Evolutionary conservation across 2,888 invertebrate genomes (phyloP), one percentile per base, ranked within the genome.

Genomic region (Aphidoletes aphidimyza): DNA sequence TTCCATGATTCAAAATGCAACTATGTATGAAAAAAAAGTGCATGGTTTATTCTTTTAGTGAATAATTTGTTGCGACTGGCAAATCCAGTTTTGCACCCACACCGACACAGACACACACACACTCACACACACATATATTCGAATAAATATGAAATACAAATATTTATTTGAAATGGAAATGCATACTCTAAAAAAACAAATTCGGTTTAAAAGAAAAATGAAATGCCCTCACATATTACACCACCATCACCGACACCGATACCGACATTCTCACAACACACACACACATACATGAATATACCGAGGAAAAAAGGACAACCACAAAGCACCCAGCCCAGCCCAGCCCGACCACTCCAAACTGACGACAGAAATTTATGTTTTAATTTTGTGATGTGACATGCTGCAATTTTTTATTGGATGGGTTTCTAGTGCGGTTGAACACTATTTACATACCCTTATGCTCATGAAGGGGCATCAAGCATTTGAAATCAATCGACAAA

Each of bases 311-410:
- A 47, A 36, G 19, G 36, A 17, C 54, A n/a, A n/a, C 22, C 22
- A 19, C 54, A n/a, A n/a, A 54, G 3, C 54, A n/a, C 3, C 5
- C 22, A 3, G 22, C 6, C 6, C 9, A 36, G 19, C 36, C 36
- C 78, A 78, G 36, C 26, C 11, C 36, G 17, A 78, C 36, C 34
- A 78, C 34, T 69, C 5, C 30, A 49, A 6, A 26, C 59, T 26
- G 26, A 26, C 34, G 36, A 14, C 78, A 26, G 78, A 78, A 78
- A 78, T 78, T 78, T 78, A 78, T 78, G 78, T 36, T 78, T 78
- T 78, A 78, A 78, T 78, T 78, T 78, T 78, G 78, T 19, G 17
- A 36, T 78, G 78, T 78, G 78, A 78, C 78, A 78, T 78, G 36
- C 36, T 78, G 78, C 78, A 78, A 36, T 36, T 78, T 78, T 78